phyloP scores from a whole-genome alignment of 1,140 invertebrate genomes.

The Lordiphosa collinella region DNA sequence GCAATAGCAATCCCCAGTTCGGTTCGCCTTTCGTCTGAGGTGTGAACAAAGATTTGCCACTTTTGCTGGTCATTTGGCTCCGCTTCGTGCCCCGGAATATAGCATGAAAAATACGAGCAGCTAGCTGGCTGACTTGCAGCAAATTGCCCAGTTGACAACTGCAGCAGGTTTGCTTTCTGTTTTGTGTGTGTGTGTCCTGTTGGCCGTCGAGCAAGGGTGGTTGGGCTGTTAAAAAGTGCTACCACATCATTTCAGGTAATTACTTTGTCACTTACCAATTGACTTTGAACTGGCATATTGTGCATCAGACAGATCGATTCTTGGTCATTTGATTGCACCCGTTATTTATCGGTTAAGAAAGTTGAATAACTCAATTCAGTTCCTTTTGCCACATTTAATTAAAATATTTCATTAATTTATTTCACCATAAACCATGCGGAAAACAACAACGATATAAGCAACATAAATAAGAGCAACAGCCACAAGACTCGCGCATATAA shows the following conservation, averaged over 20 bases:
- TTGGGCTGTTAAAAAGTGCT: constrained; percentile 31
- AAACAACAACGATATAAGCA: constrained; percentile 26
- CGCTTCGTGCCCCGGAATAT: constrained; percentile 52
- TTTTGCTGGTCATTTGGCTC: constrained; percentile 65
- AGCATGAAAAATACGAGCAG: constrained; percentile 67
- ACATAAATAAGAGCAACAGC: constrained; percentile 25
- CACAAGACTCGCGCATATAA: constrained; percentile 11
- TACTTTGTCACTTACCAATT: constrained; percentile 61
- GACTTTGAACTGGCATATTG: constrained; percentile 52
- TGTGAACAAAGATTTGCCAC: constrained; percentile 77
- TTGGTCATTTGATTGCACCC: no score
- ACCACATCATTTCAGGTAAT: constrained; percentile 63
- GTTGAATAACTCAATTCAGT: constrained; percentile 22
- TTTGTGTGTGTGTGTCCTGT: constrained; percentile 22
- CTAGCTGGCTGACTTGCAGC: constrained; percentile 27
- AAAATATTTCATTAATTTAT: constrained; percentile 47
- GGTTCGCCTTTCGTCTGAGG: constrained; percentile 23
- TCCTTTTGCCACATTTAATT: constrained; percentile 38
- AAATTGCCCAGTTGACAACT: constrained; percentile 31
- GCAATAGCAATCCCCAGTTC: background rate
- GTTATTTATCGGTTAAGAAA: background rate
- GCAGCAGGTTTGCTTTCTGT: constrained; percentile 34
- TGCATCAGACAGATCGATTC: background rate
- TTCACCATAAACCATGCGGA: constrained; percentile 18
- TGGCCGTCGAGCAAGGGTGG: background rate